Conservation (phyloP, 2,797 vertebrate genomes). For the Natrix natrix region DNA sequence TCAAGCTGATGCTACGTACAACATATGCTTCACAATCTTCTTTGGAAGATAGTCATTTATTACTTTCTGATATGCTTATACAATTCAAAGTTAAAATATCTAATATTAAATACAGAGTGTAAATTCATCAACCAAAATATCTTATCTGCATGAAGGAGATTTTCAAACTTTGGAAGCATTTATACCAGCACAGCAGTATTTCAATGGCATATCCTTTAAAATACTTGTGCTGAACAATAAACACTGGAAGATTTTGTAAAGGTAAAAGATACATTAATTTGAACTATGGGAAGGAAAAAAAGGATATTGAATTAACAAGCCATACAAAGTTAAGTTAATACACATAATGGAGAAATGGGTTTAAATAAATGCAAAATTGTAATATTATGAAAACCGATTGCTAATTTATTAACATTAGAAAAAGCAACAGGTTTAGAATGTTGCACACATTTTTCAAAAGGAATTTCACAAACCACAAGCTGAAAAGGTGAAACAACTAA, state of each 20-base stretch:
- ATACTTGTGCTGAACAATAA: not conserved
- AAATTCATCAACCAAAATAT: not conserved
- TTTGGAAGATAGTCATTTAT: not conserved
- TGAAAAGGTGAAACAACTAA: not conserved
- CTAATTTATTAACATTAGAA: conserved; percentile 2
- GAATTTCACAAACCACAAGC: conserved; percentile 23
- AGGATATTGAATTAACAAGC: not conserved
- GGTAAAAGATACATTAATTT: not conserved
- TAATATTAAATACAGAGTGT: not conserved
- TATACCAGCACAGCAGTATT: not conserved
- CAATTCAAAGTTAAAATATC: not conserved
- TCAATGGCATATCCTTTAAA: not conserved
- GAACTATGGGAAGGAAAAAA: not conserved
- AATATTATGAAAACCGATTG: not conserved
- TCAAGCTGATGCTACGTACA: not conserved
- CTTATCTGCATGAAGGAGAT: not conserved
- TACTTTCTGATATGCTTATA: not conserved
- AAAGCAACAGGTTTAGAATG: not conserved
- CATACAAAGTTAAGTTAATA: not conserved
- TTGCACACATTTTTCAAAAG: conserved; percentile 26
- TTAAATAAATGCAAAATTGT: conserved; percentile 27
- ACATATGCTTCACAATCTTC: not conserved
- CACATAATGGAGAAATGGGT: not conserved
- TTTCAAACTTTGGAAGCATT: not conserved
- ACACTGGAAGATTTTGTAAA: not conserved